Conservation (phyloP, 2,113 vertebrate genomes). For the Gallinago paraguaiae region DNA sequence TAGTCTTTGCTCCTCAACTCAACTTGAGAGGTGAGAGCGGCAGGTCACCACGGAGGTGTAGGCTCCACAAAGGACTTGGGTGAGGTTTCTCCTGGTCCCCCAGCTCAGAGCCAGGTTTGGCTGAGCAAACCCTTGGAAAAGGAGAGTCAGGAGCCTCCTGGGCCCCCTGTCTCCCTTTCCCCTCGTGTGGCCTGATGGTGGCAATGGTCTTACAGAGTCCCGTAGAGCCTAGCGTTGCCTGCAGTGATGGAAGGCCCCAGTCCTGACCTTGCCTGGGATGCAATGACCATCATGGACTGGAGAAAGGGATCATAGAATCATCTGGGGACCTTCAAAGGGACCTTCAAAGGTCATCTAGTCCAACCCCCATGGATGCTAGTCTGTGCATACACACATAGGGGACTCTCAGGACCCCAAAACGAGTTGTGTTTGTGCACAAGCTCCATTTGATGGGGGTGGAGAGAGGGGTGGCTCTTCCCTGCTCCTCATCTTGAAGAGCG, state of each 20-base stretch:
- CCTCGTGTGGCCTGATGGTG: accelerated
- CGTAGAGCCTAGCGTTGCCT: not conserved
- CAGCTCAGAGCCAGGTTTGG: not conserved
- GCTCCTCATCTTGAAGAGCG: not conserved
- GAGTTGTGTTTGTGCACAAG: not conserved
- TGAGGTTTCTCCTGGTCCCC: conserved; percentile 5
- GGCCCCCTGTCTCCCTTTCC: not conserved
- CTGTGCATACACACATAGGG: not conserved
- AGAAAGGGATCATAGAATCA: not conserved
- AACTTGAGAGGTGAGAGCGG: not conserved
- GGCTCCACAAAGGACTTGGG: not conserved
- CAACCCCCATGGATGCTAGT: not conserved
- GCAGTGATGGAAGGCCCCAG: not conserved
- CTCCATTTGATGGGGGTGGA: not conserved
- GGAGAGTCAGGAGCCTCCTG: not conserved
- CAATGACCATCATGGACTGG: not conserved
- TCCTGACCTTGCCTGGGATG: not conserved
- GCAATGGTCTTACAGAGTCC: not conserved
- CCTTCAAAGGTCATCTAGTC: no score
- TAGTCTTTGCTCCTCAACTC: not conserved
- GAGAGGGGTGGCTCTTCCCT: not conserved
- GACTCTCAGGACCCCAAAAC: not conserved
- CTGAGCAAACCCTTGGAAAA: not conserved
- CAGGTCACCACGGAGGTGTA: not conserved
- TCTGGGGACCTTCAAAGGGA: no score